A percentile compares a stretch with the other conserved stretches of the same genome.
Conservation (phyloP, 2,797 vertebrate species). For the Yasuhikotakia modesta region DNA sequence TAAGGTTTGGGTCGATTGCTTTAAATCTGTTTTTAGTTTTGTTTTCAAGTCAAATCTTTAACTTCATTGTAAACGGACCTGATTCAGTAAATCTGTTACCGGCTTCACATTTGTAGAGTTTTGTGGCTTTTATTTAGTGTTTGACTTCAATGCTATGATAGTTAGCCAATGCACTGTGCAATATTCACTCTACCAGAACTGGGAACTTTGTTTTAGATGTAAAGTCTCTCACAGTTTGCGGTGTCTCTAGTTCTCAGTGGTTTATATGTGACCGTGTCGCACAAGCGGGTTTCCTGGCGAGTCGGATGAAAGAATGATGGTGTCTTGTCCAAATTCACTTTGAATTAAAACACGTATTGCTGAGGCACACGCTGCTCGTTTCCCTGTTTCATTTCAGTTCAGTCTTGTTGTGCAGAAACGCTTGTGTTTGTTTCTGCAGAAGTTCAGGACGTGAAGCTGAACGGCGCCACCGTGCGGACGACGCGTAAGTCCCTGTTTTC, state of each 20-base stretch:
- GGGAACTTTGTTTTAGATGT: conserved; percentile 93
- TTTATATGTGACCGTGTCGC: conserved; percentile 99
- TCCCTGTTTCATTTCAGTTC: conserved; percentile 39
- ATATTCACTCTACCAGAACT: conserved; percentile 98
- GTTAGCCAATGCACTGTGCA: conserved; percentile 99
- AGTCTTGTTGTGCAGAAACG: too few species aligned
- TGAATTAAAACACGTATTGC: conserved; percentile 99
- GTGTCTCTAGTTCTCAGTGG: conserved; percentile 98
- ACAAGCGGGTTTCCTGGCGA: conserved; percentile 99
- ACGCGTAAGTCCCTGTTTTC: not conserved
- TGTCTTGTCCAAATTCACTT: conserved; percentile 99
- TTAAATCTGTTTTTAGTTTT: conserved; percentile 66
- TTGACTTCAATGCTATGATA: conserved; percentile 92
- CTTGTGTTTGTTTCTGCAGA: not conserved
- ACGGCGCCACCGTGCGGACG: conserved; percentile 45
- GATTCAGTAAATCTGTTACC: conserved; percentile 88
- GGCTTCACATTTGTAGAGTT: conserved; percentile 87
- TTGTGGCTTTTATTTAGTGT: conserved; percentile 83
- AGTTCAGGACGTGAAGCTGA: not conserved
- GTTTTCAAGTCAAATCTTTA: conserved; percentile 85
- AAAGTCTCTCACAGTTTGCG: conserved; percentile 96
- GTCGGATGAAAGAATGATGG: conserved; percentile 98
- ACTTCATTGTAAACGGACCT: conserved; percentile 82
- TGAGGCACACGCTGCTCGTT: conserved; percentile 62
- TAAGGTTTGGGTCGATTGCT: conserved; percentile 69